Conservation (phyloP, 2,113 vertebrate genomes). For the Platysternon megacephalum region DNA sequence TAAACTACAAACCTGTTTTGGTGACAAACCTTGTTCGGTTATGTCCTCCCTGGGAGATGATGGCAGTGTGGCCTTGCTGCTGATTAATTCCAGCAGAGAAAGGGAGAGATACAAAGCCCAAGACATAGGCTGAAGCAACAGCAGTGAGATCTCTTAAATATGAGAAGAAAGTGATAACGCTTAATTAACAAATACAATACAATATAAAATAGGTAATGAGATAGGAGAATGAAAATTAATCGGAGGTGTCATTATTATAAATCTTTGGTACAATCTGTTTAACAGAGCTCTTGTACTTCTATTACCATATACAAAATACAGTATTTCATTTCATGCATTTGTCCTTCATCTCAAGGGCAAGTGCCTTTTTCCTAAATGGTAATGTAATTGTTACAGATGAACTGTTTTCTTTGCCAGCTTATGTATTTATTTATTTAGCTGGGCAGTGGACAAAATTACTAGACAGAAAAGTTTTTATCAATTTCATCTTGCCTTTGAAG, state of each 20-base stretch:
- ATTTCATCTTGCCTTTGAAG: background rate
- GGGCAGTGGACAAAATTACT: background rate
- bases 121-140: background rate
- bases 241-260: background rate
- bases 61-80: background rate
- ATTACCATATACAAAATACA: background rate
- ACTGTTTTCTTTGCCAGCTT: background rate
- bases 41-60: background rate
- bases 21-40: background rate
- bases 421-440: background rate
- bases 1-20: background rate
- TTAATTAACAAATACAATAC: background rate
- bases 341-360: slow-evolving; percentile 10
- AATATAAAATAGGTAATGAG: background rate
- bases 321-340: background rate
- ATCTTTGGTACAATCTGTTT: background rate
- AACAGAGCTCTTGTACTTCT: background rate
- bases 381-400: background rate
- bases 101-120: background rate
- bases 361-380: background rate
- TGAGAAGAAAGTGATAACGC: rapidly evolving
- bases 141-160: background rate
- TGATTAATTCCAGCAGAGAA: background rate
- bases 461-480: background rate
- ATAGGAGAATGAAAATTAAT: background rate